phyloP scores from a whole-genome alignment of 2,113 vertebrate species.

The Paramisgurnus dabryanus region DNA sequence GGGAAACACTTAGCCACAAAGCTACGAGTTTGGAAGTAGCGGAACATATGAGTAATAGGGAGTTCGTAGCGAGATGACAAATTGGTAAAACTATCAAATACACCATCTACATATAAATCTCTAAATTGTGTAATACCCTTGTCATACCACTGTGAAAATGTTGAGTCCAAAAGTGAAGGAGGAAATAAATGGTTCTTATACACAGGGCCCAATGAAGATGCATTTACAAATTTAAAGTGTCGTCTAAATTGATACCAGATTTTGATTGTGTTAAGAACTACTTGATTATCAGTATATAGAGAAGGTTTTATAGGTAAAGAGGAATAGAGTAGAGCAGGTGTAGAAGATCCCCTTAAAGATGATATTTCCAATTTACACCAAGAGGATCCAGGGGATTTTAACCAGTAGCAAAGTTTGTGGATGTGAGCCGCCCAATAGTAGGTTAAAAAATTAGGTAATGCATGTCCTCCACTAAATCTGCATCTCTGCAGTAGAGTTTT shows the following conservation, averaged over 20 bases:
- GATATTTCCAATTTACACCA: constrained; percentile 22
- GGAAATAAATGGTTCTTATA: not conserved
- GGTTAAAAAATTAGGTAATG: no score
- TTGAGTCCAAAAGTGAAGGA: not conserved
- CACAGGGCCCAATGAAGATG: not conserved
- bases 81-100: constrained; percentile 26
- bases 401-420: constrained; percentile 36
- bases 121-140: constrained; percentile 27
- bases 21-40: not conserved
- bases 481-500: not conserved
- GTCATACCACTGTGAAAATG: constrained; percentile 10
- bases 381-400: not conserved
- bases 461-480: not conserved
- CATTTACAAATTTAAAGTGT: not conserved
- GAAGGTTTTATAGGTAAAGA: constrained; percentile 22
- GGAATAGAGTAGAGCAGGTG: constrained; percentile 25
- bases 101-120: constrained; percentile 12
- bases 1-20: constrained; percentile 27
- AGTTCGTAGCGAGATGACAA: not conserved
- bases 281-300: constrained; percentile 24
- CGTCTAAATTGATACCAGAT: not conserved
- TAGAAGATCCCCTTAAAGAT: constrained; percentile 7
- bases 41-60: constrained; percentile 14
- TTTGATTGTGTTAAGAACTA: constrained; percentile 13
- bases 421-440: not conserved